Evolutionary conservation across 64 coral and sea anemone genomes (phyloP).

Genomic region (Acropora yongei): DNA sequence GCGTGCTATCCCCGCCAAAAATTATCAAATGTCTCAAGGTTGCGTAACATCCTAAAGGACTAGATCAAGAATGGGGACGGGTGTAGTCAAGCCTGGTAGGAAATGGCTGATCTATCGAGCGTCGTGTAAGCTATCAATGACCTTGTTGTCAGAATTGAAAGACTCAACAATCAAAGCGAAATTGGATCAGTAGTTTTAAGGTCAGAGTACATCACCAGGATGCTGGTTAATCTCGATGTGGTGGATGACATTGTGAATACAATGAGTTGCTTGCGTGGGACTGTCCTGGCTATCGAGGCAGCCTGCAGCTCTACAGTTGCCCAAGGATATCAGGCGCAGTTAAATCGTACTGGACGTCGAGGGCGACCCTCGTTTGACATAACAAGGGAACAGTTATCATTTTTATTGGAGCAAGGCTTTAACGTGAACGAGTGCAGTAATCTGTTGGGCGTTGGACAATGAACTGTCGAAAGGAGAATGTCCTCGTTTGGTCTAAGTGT

Average conservation of each 20-base stretch:
- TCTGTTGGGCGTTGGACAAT: conserved; percentile 30
- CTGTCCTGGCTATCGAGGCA: neutral
- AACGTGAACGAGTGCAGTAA: conserved; percentile 49
- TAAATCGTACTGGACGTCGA: conserved; percentile 22
- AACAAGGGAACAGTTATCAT: conserved; percentile 34
- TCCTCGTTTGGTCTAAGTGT: conserved; percentile 1
- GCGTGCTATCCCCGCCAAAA: neutral
- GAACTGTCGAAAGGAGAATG: conserved; percentile 61
- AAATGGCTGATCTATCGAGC: neutral
- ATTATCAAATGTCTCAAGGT: neutral
- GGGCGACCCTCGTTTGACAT: conserved; percentile 58
- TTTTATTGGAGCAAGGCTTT: conserved; percentile 77
- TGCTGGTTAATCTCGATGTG: conserved; percentile 51
- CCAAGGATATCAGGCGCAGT: neutral
- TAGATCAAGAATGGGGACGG: neutral
- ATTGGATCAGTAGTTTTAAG: conserved; percentile 27
- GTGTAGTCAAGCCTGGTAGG: too few species aligned
- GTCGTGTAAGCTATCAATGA: conserved; percentile 33
- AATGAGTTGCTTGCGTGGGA: conserved; percentile 15
- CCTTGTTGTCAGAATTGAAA: conserved; percentile 32
- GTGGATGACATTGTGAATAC: conserved; percentile 32
- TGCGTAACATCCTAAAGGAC: neutral
- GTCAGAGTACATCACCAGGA: conserved; percentile 41
- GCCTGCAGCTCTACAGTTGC: neutral
- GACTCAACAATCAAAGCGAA: neutral